Evolutionary conservation across 2,888 invertebrate species (phyloP).

Genomic region (Chrysotoxum bicinctum): DNA sequence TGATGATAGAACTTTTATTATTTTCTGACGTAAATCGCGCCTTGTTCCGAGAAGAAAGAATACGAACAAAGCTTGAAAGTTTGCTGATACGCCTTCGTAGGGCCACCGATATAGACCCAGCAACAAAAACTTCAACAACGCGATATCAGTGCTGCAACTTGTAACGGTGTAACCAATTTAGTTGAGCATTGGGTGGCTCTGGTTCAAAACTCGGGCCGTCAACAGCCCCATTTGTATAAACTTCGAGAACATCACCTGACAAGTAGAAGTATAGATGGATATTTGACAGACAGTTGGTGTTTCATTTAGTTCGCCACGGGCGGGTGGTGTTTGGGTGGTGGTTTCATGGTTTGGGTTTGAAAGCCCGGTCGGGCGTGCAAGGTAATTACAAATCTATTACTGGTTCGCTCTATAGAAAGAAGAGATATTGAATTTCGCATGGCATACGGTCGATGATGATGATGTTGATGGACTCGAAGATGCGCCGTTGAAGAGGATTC

Average conservation of each 20-base stretch:
- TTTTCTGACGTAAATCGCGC: conserved; percentile 48
- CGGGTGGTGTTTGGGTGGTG: conserved; percentile 37
- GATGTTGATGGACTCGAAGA: conserved; percentile 46
- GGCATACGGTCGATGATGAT: conserved; percentile 69
- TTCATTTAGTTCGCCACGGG: conserved; percentile 63
- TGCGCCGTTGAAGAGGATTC: conserved; percentile 61
- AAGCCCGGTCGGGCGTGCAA: conserved; percentile 67
- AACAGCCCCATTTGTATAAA: conserved; percentile 34
- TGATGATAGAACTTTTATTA: conserved; percentile 57
- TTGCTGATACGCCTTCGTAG: not conserved
- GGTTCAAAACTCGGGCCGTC: not conserved
- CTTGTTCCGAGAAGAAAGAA: not conserved
- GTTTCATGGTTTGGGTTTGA: conserved; percentile 24
- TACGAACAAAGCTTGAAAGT: conserved; percentile 30
- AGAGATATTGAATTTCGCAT: conserved; percentile 65
- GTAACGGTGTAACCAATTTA: conserved; percentile 57
- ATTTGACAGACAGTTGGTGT: conserved; percentile 53
- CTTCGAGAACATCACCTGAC: conserved; percentile 30
- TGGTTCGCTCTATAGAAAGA: conserved; percentile 37
- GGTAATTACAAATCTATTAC: conserved; percentile 73
- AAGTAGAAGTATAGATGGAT: conserved; percentile 8
- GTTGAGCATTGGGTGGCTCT: conserved; percentile 5
- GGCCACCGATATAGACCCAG: not conserved
- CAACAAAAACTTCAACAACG: not conserved
- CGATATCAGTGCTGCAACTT: conserved; percentile 36